Evolutionary conservation across 2,888 invertebrate species (phyloP).

Genomic region (Sminthurides aquaticus): DNA sequence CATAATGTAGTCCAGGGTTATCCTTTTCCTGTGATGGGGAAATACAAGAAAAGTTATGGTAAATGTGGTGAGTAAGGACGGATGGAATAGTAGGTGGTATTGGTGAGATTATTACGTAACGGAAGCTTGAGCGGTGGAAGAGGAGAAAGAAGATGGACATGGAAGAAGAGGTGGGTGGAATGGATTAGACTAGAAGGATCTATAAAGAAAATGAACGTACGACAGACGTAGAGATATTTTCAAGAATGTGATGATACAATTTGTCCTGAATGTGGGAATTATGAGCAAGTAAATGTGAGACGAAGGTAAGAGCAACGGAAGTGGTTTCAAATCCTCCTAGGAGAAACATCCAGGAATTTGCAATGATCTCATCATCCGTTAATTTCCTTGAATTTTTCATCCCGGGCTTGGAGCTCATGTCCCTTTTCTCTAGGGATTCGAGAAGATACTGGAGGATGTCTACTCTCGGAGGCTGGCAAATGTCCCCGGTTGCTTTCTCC

Average conservation of each 20-base stretch:
- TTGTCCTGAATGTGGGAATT: conserved; percentile 48
- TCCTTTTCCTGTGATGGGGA: conserved; percentile 22
- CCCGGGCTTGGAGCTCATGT: neutral
- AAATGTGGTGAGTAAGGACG: neutral
- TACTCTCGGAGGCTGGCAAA: neutral
- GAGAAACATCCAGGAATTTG: conserved; percentile 49
- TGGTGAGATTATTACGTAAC: no score
- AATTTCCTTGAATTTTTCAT: conserved; percentile 21
- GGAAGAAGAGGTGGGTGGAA: neutral
- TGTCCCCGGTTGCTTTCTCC: neutral
- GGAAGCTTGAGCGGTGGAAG: neutral
- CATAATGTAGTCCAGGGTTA: conserved; percentile 39
- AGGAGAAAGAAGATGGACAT: neutral
- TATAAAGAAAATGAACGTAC: neutral
- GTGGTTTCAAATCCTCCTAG: conserved; percentile 54
- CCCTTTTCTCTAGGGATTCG: conserved; percentile 1
- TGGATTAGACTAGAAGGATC: neutral
- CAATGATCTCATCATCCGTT: conserved; percentile 46
- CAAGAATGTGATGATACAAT: neutral
- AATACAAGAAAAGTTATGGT: neutral
- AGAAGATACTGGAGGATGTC: conserved; percentile 3
- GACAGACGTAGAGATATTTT: neutral
- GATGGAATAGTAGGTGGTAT: neutral
- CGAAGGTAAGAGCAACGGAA: conserved; percentile 49
- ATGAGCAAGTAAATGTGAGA: conserved; percentile 49